A percentile compares a stretch with the other conserved stretches of the same genome.
Evolutionary conservation across 2,113 vertebrate genomes (phyloP).

Genomic region (Chlamydotis undulata): DNA sequence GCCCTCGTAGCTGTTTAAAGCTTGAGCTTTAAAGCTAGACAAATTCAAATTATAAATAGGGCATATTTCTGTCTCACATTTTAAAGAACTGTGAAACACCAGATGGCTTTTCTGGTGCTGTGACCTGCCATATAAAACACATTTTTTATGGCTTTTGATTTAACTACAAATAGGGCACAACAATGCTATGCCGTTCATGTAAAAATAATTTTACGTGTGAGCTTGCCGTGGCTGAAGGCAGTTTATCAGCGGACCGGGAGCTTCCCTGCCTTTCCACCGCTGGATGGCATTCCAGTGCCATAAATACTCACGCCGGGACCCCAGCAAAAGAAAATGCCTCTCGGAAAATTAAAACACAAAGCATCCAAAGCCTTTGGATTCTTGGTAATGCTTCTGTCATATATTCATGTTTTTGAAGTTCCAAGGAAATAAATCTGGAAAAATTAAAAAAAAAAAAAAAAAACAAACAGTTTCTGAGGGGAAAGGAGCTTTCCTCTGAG

Average conservation of each 20-base stretch:
- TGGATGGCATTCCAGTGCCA: slow-evolving; percentile 63
- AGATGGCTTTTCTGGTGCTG: slow-evolving; percentile 17
- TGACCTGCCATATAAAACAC: neutral
- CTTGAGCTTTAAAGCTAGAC: slow-evolving; percentile 15
- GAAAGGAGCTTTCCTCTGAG: slow-evolving; percentile 22
- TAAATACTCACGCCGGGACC: neutral
- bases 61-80: neutral
- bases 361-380: neutral
- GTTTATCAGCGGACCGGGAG: neutral
- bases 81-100: slow-evolving; percentile 2
- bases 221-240: neutral
- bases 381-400: neutral
- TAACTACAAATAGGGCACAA: neutral
- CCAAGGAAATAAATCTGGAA: slow-evolving; percentile 25
- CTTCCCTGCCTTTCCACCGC: slow-evolving; percentile 31
- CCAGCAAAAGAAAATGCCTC: neutral
- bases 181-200: neutral
- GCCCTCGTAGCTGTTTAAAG: neutral
- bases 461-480: neutral
- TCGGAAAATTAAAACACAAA: neutral
- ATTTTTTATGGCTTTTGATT: neutral
- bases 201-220: neutral
- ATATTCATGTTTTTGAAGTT: neutral
- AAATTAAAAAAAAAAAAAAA: neutral
- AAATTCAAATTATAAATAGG: neutral